Base-by-base conservation (phyloP, 1,140 invertebrate genomes). In the Cepaea nemoralis region DNA sequence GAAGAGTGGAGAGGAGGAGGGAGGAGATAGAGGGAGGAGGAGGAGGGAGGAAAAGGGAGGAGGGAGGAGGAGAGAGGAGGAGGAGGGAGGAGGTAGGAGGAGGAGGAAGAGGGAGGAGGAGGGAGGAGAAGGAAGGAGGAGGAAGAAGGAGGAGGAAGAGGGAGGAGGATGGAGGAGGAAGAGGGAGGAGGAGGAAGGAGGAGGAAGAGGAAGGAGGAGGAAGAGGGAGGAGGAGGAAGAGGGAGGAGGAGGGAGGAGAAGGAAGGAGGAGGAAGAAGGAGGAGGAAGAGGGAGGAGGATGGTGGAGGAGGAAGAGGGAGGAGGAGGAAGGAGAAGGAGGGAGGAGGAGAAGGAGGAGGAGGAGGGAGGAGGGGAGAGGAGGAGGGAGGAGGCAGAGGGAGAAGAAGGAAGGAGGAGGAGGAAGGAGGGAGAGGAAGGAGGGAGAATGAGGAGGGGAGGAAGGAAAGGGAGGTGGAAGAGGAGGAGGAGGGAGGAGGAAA, bases 21-120 rank as follows among this genome's bases (percentile, higher is more conserved):
- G 45, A 55, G 45, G 48, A 14, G 73, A 48, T 33, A 40, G 73
- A 6, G 48, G 39, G 45, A 40, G 69, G 77, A 79, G 63, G 69
- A 69, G 73, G 42, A 39, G 5, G 31, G 66, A 80, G 69, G 55
- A 1, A 80, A n/a, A 80, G 42, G 35, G 69, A 80, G 67, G 37
- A n/a, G n/a, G n/a, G n/a, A n/a, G n/a, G 19, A 75, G 42, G 42
- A 45, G 42, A 45, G 42, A 45, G 8, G 42, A 45, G 42, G 42
- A 45, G 19, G 42, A 10, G 42, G 19, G 42, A 45, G 42, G 19
- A 19, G 19, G 42, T 10, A 45, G 42, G 42, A 45, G 42, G 8
- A 45, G 8, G 19, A 10, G 19, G 19, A 19, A 45, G 42, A 10
- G 19, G 19, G 42, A 10, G 42, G 8, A 19, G 42, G 42, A 45